Evolutionary conservation across 2,888 invertebrate species (phyloP), one percentile per base, ranked within the genome.

Genomic region (Lasioglossum leucozonium): DNA sequence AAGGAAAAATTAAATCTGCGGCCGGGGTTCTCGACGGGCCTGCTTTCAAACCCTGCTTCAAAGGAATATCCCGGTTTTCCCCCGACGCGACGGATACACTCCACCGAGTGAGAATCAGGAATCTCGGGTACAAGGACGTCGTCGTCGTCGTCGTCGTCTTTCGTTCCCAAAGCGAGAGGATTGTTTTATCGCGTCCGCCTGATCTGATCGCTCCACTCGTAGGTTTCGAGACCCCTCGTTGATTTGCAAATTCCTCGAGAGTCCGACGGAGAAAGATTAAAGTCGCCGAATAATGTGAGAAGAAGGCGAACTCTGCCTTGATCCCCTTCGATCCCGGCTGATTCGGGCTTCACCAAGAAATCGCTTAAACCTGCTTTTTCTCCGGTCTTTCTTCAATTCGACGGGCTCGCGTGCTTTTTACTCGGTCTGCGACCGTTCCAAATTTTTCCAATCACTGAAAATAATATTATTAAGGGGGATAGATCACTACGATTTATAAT

Each of bases 171-270:
- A 77, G 65, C 47, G 44, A 51, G 51, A 26, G 55, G 74, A 69
- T 58, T 37, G 77, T 77, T 77, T 77, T 51, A 40, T 77, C 69
- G 47, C n/a, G 55, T 30, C 26, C 77, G 37, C 1, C 26, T 4
- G 77, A 77, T 77, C 55, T 22, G 67, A 67, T 67, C 69, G 69
- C 11, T 69, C 40, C 40, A 13, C 40, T 40, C 37, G n/a, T 40
- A 1, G n/a, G n/a, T 22, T 69, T 40, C 69, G 69, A 40, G 40
- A 37, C 69, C n/a, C 37, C 34, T 69, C 40, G 37, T 69, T 69
- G n/a, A 40, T 69, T 69, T 40, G 69, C 37, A 22, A 40, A 69
- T 40, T n/a, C 69, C 69, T n/a, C 37, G 40, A 40, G 37, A n/a
- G 37, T 40, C 69, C n/a, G 40, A 11, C 40, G 11, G n/a, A 13